phyloP scores from a whole-genome alignment of 2,888 invertebrate genomes.

The Alloplasta piceator region DNA sequence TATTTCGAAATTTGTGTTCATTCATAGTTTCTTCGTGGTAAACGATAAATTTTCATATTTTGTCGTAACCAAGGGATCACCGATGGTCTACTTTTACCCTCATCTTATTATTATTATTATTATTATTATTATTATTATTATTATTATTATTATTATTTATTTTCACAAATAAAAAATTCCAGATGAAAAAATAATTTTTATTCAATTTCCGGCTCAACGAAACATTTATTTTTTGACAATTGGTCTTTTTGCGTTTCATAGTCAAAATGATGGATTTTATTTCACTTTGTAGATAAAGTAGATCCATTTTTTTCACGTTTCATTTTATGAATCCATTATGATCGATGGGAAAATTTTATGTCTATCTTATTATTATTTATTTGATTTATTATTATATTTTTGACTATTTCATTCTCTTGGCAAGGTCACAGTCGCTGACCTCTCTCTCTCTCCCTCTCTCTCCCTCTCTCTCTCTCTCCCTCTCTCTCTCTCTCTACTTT shows the following conservation, averaged over 20 bases:
- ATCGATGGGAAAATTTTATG: background rate
- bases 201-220: too few species aligned
- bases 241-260: background rate
- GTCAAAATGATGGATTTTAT: background rate
- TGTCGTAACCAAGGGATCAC: too few species aligned
- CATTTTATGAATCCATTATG: background rate
- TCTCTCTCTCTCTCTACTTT: background rate
- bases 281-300: background rate
- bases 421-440: slow-evolving; percentile 72
- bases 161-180: too few species aligned
- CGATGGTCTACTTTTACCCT: too few species aligned
- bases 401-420: background rate
- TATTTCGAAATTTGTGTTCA: too few species aligned
- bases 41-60: too few species aligned
- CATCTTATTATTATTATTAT: too few species aligned
- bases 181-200: too few species aligned
- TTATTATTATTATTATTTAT: too few species aligned
- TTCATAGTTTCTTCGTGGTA: too few species aligned
- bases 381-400: background rate
- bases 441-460: slow-evolving; percentile 1
- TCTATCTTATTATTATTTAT: background rate
- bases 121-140: too few species aligned
- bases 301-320: background rate
- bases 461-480: background rate
- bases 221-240: background rate